Evolutionary conservation across 2,113 vertebrate genomes (phyloP).

Genomic region (human (Homo sapiens)): DNA sequence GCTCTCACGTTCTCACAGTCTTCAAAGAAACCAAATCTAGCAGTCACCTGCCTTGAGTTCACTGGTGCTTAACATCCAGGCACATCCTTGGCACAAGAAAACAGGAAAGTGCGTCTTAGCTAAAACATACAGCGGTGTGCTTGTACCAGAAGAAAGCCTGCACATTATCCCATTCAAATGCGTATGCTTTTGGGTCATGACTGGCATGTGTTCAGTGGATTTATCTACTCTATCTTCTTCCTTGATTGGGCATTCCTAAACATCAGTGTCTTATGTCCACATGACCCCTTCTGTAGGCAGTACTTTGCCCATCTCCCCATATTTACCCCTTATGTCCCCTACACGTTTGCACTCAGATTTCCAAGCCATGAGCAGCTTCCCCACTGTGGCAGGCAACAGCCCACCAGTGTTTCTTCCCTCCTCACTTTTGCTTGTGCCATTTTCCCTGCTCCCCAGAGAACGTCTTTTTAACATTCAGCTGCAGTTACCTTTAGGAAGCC

Average conservation of each 20-base stretch:
- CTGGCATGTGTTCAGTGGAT: neutral
- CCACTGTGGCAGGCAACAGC: rapidly evolving
- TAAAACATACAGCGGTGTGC: rapidly evolving
- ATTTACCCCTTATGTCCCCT: neutral
- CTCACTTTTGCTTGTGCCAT: neutral
- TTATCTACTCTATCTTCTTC: neutral
- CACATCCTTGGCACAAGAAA: neutral
- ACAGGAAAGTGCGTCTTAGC: rapidly evolving
- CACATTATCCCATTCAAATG: rapidly evolving
- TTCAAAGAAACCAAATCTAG: neutral
- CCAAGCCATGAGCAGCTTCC: rapidly evolving
- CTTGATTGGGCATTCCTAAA: neutral
- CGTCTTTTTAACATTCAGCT: neutral
- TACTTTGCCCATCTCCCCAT: neutral
- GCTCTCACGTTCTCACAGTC: rapidly evolving
- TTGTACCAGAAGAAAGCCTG: rapidly evolving
- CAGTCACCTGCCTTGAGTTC: neutral
- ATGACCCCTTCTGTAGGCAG: neutral
- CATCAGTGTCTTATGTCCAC: rapidly evolving
- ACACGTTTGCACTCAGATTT: too few species aligned
- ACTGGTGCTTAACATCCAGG: neutral
- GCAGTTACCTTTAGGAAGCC: neutral
- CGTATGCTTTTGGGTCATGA: rapidly evolving
- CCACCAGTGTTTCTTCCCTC: neutral
- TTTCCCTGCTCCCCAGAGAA: too few species aligned